phyloP scores from a whole-genome alignment of 92 coral and sea anemone species.

The Pocillopora grandis region DNA sequence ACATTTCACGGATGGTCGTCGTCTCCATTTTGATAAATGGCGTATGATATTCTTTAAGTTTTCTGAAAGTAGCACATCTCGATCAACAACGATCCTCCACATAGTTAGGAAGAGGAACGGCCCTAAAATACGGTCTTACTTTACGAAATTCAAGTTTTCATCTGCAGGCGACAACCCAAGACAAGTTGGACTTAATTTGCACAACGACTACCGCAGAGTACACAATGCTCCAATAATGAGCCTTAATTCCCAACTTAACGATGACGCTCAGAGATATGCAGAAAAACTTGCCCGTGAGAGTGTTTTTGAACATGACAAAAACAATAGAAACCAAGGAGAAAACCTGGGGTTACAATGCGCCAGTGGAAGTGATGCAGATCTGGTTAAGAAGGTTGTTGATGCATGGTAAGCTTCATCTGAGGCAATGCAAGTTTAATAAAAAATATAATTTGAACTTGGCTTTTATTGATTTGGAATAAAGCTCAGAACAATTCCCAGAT shows the following conservation, averaged over 20 bases:
- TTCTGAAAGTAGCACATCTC: too few relatives aligned
- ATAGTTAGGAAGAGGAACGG: too few relatives aligned
- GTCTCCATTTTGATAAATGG: too few relatives aligned
- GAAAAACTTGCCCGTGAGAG: conserved; percentile 48
- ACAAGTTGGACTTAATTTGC: conserved; percentile 47
- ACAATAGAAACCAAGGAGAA: conserved; percentile 56
- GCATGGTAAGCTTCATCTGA: background rate
- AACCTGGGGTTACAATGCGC: conserved; percentile 59
- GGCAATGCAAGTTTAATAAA: too few relatives aligned
- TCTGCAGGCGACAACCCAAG: background rate
- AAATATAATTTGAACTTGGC: too few relatives aligned
- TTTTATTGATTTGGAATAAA: too few relatives aligned
- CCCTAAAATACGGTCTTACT: too few relatives aligned
- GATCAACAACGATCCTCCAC: too few relatives aligned
- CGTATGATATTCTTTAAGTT: too few relatives aligned
- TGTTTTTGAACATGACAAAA: conserved; percentile 52
- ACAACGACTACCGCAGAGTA: conserved; percentile 61
- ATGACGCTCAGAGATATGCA: conserved; percentile 66
- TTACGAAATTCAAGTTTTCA: too few relatives aligned
- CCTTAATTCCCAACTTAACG: conserved; percentile 51
- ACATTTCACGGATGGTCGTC: too few relatives aligned
- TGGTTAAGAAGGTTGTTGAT: conserved; percentile 26
- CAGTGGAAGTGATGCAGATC: conserved; percentile 19
- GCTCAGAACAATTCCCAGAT: too few relatives aligned
- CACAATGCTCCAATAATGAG: conserved; percentile 69